Conservation (phyloP, 1,140 invertebrate genomes). For the Drosophila parvula region DNA sequence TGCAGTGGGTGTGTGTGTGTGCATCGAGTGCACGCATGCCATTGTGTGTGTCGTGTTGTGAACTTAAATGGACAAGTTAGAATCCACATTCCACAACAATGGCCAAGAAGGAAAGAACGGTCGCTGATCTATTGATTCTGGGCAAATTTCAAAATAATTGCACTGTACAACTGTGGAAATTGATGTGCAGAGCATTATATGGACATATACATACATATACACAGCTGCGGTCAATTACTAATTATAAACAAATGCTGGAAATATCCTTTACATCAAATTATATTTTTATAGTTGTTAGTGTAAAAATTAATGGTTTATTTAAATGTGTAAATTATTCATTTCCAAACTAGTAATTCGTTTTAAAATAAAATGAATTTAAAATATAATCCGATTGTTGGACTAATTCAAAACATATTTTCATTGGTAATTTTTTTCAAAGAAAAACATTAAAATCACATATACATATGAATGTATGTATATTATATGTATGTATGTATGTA, state of each 20-base stretch:
- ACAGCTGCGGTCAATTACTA: background rate
- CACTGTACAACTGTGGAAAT: constrained; percentile 47
- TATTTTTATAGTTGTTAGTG: background rate
- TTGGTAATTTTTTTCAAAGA: background rate
- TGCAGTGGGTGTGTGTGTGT: constrained; percentile 27
- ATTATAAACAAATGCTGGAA: background rate
- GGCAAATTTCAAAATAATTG: constrained; percentile 79
- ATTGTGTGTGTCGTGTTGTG: constrained; percentile 44
- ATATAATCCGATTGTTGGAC: background rate
- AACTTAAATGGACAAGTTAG: constrained; percentile 79
- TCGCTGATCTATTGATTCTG: constrained; percentile 71
- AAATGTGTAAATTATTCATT: background rate
- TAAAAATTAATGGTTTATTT: background rate
- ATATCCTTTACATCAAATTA: background rate
- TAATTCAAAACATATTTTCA: background rate
- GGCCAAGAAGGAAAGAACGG: constrained; percentile 59
- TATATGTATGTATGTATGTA: no score
- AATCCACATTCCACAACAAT: constrained; percentile 75
- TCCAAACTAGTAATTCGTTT: no score
- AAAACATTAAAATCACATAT: background rate
- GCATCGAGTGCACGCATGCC: constrained; percentile 20
- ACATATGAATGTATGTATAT: no score
- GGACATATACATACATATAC: background rate
- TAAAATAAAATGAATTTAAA: no score
- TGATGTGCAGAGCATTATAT: constrained; percentile 58